Conservation (phyloP, 2,797 vertebrate species). For the Takifugu ocellatus region DNA sequence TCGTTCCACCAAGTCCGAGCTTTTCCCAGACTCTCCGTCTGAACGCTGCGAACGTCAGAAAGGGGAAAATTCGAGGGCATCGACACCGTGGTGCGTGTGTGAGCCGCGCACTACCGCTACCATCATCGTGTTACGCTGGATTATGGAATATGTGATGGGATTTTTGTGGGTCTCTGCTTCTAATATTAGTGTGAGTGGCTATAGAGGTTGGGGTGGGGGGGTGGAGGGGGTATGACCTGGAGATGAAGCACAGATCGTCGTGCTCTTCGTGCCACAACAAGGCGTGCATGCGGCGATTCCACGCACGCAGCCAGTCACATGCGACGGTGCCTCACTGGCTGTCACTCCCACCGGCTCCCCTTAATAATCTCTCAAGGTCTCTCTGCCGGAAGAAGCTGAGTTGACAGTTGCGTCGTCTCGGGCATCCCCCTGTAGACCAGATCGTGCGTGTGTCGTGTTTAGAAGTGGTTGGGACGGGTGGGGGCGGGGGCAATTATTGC, state of each 20-base stretch:
- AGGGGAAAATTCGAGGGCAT: constrained; percentile 55
- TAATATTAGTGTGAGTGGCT: constrained; percentile 49
- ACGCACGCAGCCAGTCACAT: constrained; percentile 47
- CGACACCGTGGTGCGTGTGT: constrained; percentile 34
- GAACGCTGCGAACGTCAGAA: background rate
- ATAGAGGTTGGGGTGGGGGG: constrained; percentile 15
- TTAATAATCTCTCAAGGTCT: constrained; percentile 51
- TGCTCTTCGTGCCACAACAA: constrained; percentile 45
- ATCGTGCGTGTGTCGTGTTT: constrained; percentile 47
- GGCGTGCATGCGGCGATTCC: constrained; percentile 28
- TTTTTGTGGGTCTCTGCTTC: constrained; percentile 38
- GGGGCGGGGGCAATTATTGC: constrained; percentile 28
- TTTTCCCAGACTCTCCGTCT: too few relatives aligned
- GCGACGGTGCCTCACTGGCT: constrained; percentile 26
- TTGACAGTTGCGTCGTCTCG: constrained; percentile 55
- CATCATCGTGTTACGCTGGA: constrained; percentile 39
- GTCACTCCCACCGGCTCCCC: constrained; percentile 31
- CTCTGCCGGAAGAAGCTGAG: constrained; percentile 56
- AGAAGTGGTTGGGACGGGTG: constrained; percentile 10
- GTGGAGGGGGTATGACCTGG: constrained; percentile 39
- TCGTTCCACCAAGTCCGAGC: constrained; percentile 7
- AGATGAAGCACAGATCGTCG: constrained; percentile 50
- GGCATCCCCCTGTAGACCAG: constrained; percentile 69
- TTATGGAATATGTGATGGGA: constrained; percentile 48
- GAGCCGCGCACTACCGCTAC: constrained; percentile 16